Evolutionary conservation across 2,888 invertebrate species (phyloP).

Genomic region (Tipula vernalis): DNA sequence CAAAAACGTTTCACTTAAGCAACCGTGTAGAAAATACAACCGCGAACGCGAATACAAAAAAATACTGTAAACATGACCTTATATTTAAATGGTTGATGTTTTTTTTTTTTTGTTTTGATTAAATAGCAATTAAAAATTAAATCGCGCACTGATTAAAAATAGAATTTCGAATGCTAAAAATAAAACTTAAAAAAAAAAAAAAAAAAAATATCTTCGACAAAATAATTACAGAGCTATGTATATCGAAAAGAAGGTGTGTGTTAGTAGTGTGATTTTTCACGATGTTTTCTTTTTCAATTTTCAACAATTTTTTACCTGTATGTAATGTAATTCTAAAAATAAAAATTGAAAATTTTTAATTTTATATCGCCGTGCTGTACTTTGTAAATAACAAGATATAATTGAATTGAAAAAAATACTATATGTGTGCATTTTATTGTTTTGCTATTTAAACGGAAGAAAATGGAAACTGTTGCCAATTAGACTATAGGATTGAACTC

Average conservation of each 20-base stretch:
- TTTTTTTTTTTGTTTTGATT: background rate
- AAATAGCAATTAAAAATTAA: background rate
- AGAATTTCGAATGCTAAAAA: background rate
- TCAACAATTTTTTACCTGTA: background rate
- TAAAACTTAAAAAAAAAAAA: background rate
- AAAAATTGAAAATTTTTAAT: background rate
- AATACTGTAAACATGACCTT: constrained; percentile 1
- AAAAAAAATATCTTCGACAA: background rate
- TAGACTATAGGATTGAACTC: background rate
- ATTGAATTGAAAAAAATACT: background rate
- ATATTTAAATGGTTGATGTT: background rate
- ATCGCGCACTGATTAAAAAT: background rate
- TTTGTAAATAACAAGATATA: background rate
- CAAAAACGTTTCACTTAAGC: background rate
- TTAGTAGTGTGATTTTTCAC: background rate
- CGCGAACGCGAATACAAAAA: background rate
- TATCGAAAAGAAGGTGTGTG: background rate
- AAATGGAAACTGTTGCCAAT: background rate
- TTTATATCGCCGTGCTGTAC: background rate
- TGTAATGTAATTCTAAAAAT: background rate
- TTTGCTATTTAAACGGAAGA: background rate
- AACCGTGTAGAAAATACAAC: background rate
- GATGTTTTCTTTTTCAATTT: background rate
- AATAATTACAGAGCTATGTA: background rate
- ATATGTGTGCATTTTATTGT: background rate